Evolutionary conservation across 2,797 vertebrate species (phyloP), one percentile per base, ranked within the genome.

Genomic region (Clarias laeviceps): DNA sequence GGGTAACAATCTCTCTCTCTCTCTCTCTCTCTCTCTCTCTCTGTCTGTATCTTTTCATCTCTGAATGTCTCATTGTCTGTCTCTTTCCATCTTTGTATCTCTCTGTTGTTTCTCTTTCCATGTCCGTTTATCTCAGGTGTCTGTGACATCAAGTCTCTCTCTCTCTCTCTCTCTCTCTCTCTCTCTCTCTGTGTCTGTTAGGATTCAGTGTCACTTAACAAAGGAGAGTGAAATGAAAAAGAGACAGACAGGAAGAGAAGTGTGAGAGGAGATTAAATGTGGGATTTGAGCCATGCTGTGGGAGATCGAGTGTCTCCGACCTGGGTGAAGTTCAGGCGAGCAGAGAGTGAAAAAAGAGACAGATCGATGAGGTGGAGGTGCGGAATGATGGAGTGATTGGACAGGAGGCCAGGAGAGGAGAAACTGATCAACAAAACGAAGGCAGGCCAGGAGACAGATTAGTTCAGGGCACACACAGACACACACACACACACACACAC

Each of bases 261-360:
- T 56, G 65, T 34, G 27, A 62, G 29, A 78, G 20, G 29, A 83
- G 68, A 83, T 72, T 61, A 40, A 37, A 61, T 83, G 69, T 83
- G 82, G 56, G 68, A 72, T 45, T 61, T 72, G 68, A 9, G 20
- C 57, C 56, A 5, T 29, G 69, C 22, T 57, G 20, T 32, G 29
- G 22, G 66, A 82, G 66, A 70, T 57, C 22, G 66, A 70, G 66
- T 4, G 11, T 29, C 56, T 61, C 32, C 22, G 56, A 34, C 18
- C 68, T 6, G 34, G 82, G 54, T 45, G 69, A 40, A 59, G 57
- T 83, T 62, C 68, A 64, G 69, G 69, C 24, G 34, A 66, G 61
- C 20, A 3, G 37, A 74, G 34, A 18, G 59, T 17, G 45, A 83
- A 29, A 40, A 61, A 40, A 22, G 11, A 59, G 45, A 61, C 1